These are phyloP conservation scores for Calephelis virginiensis DNA, from an alignment of 1,140 invertebrate genomes.

Conservation along the genomic window DNA sequence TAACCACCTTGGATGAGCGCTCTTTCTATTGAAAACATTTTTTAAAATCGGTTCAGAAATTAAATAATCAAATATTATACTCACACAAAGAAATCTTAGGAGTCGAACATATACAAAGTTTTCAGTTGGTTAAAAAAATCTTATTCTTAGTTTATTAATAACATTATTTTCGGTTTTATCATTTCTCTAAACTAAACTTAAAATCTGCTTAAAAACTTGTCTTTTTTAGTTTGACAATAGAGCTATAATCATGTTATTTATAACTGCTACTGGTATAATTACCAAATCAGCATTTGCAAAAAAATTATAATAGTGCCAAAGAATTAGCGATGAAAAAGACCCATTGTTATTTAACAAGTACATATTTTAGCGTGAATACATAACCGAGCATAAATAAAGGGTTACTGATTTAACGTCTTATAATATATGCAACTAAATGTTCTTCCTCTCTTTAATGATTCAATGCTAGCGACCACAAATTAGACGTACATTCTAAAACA, in stretches of 20 bases:
- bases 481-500: too few relatives aligned
- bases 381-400: background rate
- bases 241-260: conserved; percentile 4
- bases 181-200: background rate
- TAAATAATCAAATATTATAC: too few relatives aligned
- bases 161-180: too few relatives aligned
- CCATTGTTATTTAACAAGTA: background rate
- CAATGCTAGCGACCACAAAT: background rate
- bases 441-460: background rate
- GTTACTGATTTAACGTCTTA: background rate
- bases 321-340: background rate
- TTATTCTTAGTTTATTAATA: too few relatives aligned
- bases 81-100: too few relatives aligned
- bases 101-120: too few relatives aligned
- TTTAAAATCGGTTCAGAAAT: too few relatives aligned
- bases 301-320: background rate
- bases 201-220: background rate
- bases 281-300: background rate
- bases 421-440: background rate
- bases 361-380: background rate
- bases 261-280: background rate
- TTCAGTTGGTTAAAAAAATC: too few relatives aligned
- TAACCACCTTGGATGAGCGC: too few relatives aligned
- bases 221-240: background rate
- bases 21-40: too few relatives aligned